These are phyloP conservation scores for Todiramphus chloris DNA, from an alignment of 2,113 vertebrate species.

Conservation along the genomic window DNA sequence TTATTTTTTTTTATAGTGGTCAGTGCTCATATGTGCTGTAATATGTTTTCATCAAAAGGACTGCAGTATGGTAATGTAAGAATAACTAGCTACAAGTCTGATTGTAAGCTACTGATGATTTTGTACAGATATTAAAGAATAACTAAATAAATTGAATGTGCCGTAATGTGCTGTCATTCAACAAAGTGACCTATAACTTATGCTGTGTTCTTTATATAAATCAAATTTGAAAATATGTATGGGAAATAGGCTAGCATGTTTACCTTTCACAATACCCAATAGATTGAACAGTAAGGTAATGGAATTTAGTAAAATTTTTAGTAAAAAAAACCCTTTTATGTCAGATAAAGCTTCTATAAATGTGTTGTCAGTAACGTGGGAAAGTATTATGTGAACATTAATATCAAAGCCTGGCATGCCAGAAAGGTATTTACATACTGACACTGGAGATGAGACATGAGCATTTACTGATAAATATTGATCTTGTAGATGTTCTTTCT, in stretches of 20 bases:
- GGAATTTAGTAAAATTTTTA: neutral
- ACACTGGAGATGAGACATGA: neutral
- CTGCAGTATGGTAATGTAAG: neutral
- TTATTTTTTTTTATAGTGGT: neutral
- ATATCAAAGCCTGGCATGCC: neutral
- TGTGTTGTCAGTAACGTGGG: neutral
- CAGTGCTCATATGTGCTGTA: neutral
- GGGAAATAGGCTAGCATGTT: neutral
- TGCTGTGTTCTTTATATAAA: neutral
- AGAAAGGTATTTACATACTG: neutral
- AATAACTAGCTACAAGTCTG: neutral
- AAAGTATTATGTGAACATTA: neutral
- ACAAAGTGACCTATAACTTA: neutral
- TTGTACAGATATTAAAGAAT: neutral
- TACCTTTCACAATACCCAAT: neutral
- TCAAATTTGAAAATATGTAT: neutral
- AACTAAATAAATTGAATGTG: neutral
- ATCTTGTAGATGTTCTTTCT: neutral
- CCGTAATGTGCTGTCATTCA: neutral
- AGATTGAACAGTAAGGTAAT: neutral
- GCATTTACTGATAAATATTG: neutral
- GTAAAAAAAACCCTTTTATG: neutral
- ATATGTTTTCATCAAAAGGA: neutral
- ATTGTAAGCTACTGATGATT: neutral
- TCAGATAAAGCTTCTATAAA: neutral